Conservation (phyloP, 1,140 invertebrate genomes). For the Diorhabda elongata region DNA sequence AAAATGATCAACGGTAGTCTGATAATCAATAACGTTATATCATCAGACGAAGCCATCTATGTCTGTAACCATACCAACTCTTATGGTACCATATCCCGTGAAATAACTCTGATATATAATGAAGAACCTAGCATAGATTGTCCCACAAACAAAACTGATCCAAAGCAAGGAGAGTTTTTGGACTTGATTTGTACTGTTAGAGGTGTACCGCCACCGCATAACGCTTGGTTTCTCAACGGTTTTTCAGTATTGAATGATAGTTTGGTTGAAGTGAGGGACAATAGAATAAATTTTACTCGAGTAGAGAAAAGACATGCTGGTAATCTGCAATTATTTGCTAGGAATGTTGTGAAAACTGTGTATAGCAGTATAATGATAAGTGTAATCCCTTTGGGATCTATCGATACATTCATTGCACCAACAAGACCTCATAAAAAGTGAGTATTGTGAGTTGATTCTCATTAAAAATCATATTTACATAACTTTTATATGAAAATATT, state of each 20-base stretch:
- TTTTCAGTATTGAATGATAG: slow-evolving; percentile 57
- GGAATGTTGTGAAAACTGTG: slow-evolving; percentile 72
- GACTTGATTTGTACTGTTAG: slow-evolving; percentile 62
- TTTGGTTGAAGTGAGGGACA: slow-evolving; percentile 49
- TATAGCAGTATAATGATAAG: slow-evolving; percentile 60
- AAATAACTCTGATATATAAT: slow-evolving; percentile 51
- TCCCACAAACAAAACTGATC: slow-evolving; percentile 54
- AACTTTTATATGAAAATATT: too few relatives aligned
- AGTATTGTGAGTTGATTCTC: slow-evolving; percentile 6
- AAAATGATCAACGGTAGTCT: slow-evolving; percentile 56
- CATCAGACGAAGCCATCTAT: slow-evolving; percentile 66
- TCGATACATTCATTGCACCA: neutral
- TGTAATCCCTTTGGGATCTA: slow-evolving; percentile 58
- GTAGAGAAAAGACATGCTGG: slow-evolving; percentile 80
- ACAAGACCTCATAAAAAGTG: slow-evolving; percentile 20
- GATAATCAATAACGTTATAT: slow-evolving; percentile 57
- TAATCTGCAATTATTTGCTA: slow-evolving; percentile 84
- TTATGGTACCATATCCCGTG: slow-evolving; percentile 48
- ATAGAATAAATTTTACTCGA: slow-evolving; percentile 52
- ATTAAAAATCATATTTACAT: too few relatives aligned
- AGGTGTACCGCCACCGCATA: slow-evolving; percentile 63
- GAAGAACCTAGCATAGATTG: slow-evolving; percentile 60
- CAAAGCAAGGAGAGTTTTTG: slow-evolving; percentile 62
- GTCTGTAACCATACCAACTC: slow-evolving; percentile 59
- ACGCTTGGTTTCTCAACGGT: slow-evolving; percentile 84